These are phyloP conservation scores for Paragorgia papillata DNA, from an alignment of 92 coral and sea anemone species.

Conservation along the genomic window DNA sequence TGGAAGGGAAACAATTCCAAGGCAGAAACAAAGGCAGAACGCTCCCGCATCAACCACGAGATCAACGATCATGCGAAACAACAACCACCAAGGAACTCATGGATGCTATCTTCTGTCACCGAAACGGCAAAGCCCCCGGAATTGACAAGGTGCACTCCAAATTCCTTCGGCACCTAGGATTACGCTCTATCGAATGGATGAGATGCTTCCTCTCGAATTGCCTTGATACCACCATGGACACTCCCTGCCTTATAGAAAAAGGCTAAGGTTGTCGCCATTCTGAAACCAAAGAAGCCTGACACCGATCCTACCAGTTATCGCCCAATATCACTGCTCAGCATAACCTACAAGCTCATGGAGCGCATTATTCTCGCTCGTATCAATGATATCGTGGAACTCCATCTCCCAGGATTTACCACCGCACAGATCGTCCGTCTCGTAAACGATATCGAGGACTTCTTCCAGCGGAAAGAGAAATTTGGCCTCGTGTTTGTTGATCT, in stretches of 20 bases:
- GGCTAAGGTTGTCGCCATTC: slow-evolving; percentile 32
- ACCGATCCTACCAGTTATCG: not conserved
- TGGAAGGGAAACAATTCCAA: slow-evolving; percentile 11
- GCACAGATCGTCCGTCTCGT: slow-evolving; percentile 43
- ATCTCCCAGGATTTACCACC: slow-evolving; percentile 46
- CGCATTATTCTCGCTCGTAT: slow-evolving; percentile 35
- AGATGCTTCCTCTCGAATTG: slow-evolving; percentile 31
- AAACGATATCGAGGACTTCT: slow-evolving; percentile 34
- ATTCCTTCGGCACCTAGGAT: slow-evolving; percentile 8
- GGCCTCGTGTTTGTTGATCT: slow-evolving; percentile 25
- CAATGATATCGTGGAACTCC: slow-evolving; percentile 28
- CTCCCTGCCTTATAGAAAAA: slow-evolving; percentile 33
- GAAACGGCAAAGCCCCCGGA: slow-evolving; percentile 42
- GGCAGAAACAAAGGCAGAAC: no score
- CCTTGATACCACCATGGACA: slow-evolving; percentile 2
- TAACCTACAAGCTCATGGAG: slow-evolving; percentile 42
- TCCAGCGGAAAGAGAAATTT: slow-evolving; percentile 38
- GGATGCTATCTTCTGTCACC: slow-evolving; percentile 21
- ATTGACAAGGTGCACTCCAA: slow-evolving; percentile 17
- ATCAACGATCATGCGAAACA: no score
- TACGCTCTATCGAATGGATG: slow-evolving; percentile 7
- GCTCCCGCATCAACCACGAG: no score
- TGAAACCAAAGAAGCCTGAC: slow-evolving; percentile 25
- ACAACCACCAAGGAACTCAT: slow-evolving; percentile 27
- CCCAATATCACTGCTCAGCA: slow-evolving; percentile 49